Base-by-base conservation (phyloP, 1,140 invertebrate species). In the Drosophila insularis region DNA sequence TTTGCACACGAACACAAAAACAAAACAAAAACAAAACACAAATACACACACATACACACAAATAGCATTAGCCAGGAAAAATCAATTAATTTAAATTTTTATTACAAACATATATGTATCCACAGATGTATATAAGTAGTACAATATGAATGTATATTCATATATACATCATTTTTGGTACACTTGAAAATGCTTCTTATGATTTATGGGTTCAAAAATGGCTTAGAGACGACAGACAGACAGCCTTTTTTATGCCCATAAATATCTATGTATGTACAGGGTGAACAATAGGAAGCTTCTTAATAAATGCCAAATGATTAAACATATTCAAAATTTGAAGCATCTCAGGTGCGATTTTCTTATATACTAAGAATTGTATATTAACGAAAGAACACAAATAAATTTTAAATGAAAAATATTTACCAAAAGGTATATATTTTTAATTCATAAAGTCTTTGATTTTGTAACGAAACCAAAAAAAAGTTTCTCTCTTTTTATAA, bases 21-120 rank as follows among this genome's bases (percentile, higher is more conserved):
- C 43, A 23, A n/a, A 32, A 17, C 50, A n/a, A 35, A 32, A 19
- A 31, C 31, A 46, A 27, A 27, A 19, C 14, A 17, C n/a, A 7
- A 7, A 43, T 5, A 50, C 40, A 61, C 17, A 50, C 17, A 27
- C 27, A 5, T 27, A 58, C 8, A 31, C n/a, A 10, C 19, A 27
- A 43, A 55, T 17, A 46, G 11, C 14, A 13, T 59, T 63, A 56
- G 60, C 54, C 64, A 64, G 56, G 53, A 60, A 72, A 79, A 78
- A 81, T 87, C 81, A 87, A 87, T 86, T 86, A 86, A 86, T 86
- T 86, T 75, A 55, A 72, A 68, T 70, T 72, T 86, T 86, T 87
- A 81, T 86, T 86, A 82, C 82, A 35, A 50, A 60, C 64, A 39
- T 35, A 35, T 11, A 19, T 60, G 58, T 40, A 35, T 60, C 17